Evolutionary conservation across 2,888 invertebrate species (phyloP).

Genomic region (Gibbula magus): DNA sequence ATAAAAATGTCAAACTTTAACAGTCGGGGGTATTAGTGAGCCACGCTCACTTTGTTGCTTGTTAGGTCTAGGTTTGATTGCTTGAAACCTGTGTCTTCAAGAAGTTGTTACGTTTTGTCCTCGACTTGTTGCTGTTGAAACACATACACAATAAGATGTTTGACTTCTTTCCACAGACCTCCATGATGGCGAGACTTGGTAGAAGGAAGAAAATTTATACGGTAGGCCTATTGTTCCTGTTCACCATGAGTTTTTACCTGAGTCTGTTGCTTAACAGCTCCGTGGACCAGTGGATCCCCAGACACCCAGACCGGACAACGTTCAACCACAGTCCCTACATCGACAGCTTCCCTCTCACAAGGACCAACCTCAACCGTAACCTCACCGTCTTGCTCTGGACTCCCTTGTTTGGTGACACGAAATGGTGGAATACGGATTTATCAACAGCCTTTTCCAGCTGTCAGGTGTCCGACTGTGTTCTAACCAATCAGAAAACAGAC

Average conservation of each 20-base stretch:
- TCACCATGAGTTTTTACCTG: not conserved
- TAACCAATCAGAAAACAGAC: not conserved
- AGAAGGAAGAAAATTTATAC: not conserved
- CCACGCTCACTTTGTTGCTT: too few species aligned
- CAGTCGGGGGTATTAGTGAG: too few species aligned
- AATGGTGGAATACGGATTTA: not conserved
- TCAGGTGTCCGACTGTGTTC: not conserved
- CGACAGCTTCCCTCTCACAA: not conserved
- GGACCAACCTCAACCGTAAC: not conserved
- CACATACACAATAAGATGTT: too few species aligned
- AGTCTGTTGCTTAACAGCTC: not conserved
- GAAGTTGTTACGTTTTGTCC: too few species aligned
- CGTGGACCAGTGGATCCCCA: not conserved
- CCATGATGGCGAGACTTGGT: too few species aligned
- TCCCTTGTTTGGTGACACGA: not conserved
- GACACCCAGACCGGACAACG: too few species aligned
- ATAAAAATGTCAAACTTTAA: too few species aligned
- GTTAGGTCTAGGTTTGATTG: too few species aligned
- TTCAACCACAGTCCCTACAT: not conserved
- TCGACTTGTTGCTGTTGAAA: too few species aligned
- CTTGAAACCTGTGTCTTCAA: too few species aligned
- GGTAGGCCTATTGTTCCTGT: not conserved
- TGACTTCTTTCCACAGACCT: too few species aligned
- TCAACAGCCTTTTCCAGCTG: not conserved
- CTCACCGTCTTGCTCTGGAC: slow-evolving; percentile 18